These are phyloP conservation scores for Lathamus discolor DNA, from an alignment of 2,113 vertebrate genomes.

Conservation along the genomic window DNA sequence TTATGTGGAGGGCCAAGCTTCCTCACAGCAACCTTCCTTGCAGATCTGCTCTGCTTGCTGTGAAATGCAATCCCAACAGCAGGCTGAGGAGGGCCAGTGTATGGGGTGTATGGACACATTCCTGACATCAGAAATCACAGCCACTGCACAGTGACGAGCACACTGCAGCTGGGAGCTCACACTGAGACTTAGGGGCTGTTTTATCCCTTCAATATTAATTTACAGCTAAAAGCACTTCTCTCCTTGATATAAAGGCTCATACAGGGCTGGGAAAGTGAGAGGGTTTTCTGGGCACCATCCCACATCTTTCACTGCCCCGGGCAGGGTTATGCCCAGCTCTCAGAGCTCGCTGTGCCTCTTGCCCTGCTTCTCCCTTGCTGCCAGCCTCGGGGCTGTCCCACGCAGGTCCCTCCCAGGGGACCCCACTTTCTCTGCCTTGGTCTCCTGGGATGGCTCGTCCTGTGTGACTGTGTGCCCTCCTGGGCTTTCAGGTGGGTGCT, in stretches of 20 bases:
- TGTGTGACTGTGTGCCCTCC: background rate
- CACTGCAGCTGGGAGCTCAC: background rate
- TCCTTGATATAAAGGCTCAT: background rate
- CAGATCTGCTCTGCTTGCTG: background rate
- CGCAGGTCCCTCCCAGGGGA: conserved; percentile 33
- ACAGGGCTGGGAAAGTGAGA: background rate
- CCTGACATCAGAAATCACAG: background rate
- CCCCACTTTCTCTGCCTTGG: background rate
- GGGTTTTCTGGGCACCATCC: background rate
- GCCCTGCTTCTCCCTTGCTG: conserved; percentile 23
- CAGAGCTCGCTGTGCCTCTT: conserved; percentile 58
- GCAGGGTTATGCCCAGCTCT: background rate
- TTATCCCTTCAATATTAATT: background rate
- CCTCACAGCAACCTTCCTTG: background rate
- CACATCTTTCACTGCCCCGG: fast-evolving
- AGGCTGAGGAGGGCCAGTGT: background rate
- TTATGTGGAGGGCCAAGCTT: background rate
- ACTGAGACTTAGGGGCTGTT: background rate
- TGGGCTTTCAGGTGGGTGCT: background rate
- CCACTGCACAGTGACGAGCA: background rate
- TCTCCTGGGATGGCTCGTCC: background rate
- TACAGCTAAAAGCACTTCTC: background rate
- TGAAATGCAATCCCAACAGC: background rate
- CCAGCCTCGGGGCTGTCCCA: conserved; percentile 40
- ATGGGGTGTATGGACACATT: fast-evolving